Base-by-base conservation (phyloP, 1,140 invertebrate genomes). In the Chelonus insularis region DNA sequence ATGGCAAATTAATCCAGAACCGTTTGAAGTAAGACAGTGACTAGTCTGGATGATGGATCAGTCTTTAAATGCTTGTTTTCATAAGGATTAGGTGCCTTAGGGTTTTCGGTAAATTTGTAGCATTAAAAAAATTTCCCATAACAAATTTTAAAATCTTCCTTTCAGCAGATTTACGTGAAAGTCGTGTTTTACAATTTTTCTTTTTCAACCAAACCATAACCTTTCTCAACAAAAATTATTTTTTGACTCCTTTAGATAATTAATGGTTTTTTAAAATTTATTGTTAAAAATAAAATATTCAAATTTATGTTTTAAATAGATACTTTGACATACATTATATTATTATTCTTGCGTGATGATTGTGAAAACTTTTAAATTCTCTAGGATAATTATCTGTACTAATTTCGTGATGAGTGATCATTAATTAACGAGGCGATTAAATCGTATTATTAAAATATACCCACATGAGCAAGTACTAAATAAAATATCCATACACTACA, bases 21-120 rank as follows among this genome's bases (percentile, higher is more conserved):
- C 65, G 63, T 48, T 50, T 25, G 56, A 59, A 67, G 62, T 70
- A 63, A 69, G 64, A 73, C 63, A 67, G 67, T 68, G 54, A 12
- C n/a, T 9, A 11, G 37, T 23, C 20, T 18, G 4, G 65, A 45
- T 72, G 71, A 74, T 73, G 70, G 67, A 73, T 74, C 70, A 71
- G 69, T 65, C 71, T 73, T 74, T 73, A 72, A 74, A 73, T 57
- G 72, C 21, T 74, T 74, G 72, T 74, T 73, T 74, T 71, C 66
- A 72, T 63, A 73, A 74, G 72, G 72, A 74, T 74, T 70, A 69
- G 65, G 63, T 57, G 25, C 62, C 45, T 39, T 37, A 39, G 4
- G 14, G 51, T 34, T 5, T 18, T 32, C 32, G n/a, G n/a, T n/a
- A n/a, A n/a, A n/a, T n/a, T n/a, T n/a, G n/a, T n/a, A n/a, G n/a